Evolutionary conservation across 2,113 vertebrate genomes (phyloP).

Genomic region (Colinus virginianus): DNA sequence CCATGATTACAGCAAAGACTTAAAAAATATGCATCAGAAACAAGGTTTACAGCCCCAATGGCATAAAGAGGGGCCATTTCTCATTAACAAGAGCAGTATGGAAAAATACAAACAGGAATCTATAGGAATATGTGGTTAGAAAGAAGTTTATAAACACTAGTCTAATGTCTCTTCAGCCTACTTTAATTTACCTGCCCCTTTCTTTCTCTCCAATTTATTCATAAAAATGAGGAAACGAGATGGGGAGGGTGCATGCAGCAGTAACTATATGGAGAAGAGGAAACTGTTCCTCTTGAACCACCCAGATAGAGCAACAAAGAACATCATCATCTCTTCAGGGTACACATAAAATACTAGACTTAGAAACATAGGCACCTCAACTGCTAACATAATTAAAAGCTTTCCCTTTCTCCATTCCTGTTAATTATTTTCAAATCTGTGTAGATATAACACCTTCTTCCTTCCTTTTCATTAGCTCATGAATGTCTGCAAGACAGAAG

Average conservation of each 20-base stretch:
- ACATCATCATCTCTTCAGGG: background rate
- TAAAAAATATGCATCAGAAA: background rate
- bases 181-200: background rate
- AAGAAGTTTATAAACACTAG: background rate
- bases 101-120: background rate
- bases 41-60: background rate
- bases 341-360: background rate
- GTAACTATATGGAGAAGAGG: background rate
- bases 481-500: conserved; percentile 54
- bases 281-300: background rate
- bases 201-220: background rate
- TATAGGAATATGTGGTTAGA: background rate
- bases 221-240: background rate
- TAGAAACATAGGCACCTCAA: background rate
- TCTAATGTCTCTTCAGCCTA: accelerated
- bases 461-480: conserved; percentile 54
- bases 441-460: conserved; percentile 39
- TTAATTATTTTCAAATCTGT: conserved; percentile 52
- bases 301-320: background rate
- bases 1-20: background rate
- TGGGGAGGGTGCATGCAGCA: background rate
- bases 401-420: conserved; percentile 10
- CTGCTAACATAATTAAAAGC: background rate
- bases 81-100: background rate
- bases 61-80: background rate